Evolutionary conservation across 2,797 vertebrate genomes (phyloP), one percentile per base, ranked within the genome.

Genomic region (Alosa sapidissima): DNA sequence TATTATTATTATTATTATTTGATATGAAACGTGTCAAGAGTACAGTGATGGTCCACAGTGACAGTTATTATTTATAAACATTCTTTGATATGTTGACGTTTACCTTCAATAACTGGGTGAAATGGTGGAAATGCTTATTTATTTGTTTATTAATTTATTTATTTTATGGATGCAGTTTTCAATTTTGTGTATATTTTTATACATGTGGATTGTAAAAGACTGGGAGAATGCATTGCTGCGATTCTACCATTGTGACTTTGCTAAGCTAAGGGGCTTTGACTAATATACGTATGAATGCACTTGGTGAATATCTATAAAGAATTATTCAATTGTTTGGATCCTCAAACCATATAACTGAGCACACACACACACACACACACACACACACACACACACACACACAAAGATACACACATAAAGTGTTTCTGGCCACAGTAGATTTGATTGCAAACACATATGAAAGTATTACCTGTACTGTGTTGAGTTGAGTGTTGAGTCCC

Each of bases 11-110:
- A 41, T 92, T 91, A 89, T 90, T 91, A 91, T 93, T 85, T 83
- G 60, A 86, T 87, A 88, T 91, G 91, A 90, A 90, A 91, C 91
- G 92, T 93, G 90, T 94, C 11, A 92, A 89, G 91, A 91, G 89
- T 94, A 84, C 90, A 93, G 92, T 94, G 91, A 91, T 89, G 89
- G 89, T 92, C 92, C 91, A 93, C 90, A 85, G 82, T 85, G 85
- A 21, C 47, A 19, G 36, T 60, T 81, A 82, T 82, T 93, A 92
- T 93, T 91, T 92, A 91, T 90, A 86, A 87, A 36, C 82, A 87
- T 87, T 87, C 84, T 92, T 92, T 87, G 54, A 86, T 93, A 88
- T 75, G 21, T 84, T 78, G 36, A 78, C 41, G 36, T 78, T 78
- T 78, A 78, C 36, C 72, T 78, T 78, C 72, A 78, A 78, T 78